Evolutionary conservation across 2,797 vertebrate genomes (phyloP), one percentile per base, ranked within the genome.

Genomic region (Rhabdophis nuchalis): DNA sequence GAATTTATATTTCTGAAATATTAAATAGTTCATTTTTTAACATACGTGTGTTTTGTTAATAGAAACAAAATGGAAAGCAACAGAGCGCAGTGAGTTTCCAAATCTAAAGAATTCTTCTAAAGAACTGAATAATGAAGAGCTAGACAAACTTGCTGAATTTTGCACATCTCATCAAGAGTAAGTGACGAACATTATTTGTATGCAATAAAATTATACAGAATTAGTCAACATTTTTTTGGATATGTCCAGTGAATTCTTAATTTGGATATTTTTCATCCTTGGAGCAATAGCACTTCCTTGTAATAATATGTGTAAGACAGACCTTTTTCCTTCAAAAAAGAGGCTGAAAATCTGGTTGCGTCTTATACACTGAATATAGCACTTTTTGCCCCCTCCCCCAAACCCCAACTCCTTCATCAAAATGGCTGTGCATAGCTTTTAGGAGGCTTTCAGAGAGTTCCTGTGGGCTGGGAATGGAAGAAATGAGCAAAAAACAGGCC

Each of bases 91-190:
- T 52, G 94, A 95, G 58, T 92, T 94, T 93, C 82, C 56, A 61
- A 82, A 93, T 86, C 27, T 94, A 2, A 94, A 94, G 60, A 97
- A 97, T 92, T 96, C 97, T n/a, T 93, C 95, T 92, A 96, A 97
- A 94, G 97, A 96, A 86, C 96, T 98, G 93, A 98, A 96, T 57
- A 91, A 96, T 92, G 97, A 98, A 93, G 98, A 98, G 95, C 97
- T 99, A 86, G 98, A 98, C 95, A 97, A 95, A 1, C 98, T 99
- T 95, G 97, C 97, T 92, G 97, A 97, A 94, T 97, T 99, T 96
- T 99, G 99, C 96, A 97, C 97, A 95, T 99, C 98, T 0, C 99
- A 99, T 97, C 98, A 97, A 94, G 98, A 98, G 99, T 99, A 97
- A 98, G 98, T 97, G 94, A 92, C 82, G 91, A 64, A 91, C 85